Evolutionary conservation across 2,113 vertebrate species (phyloP), one percentile per base, ranked within the genome.

Genomic region (Crotalus viridis): DNA sequence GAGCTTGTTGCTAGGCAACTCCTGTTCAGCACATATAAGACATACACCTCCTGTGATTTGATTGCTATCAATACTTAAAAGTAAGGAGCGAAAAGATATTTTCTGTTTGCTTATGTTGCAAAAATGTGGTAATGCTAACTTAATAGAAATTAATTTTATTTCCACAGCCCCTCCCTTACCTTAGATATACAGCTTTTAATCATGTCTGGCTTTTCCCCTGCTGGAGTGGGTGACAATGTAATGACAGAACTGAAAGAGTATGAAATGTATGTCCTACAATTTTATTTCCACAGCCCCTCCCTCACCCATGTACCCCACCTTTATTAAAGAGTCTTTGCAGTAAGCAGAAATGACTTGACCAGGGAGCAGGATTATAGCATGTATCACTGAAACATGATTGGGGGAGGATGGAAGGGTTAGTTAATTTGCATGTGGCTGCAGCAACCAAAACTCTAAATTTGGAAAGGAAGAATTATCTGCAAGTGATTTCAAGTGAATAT

Each of bases 1-100:
- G 95, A 96, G 95, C 57, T 92, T 96, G 98, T 98, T 98, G 97
- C 98, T 96, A 97, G 89, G 98, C 98, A 99, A 98, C 97, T 48
- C 94, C 90, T 90, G 87, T 91, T 91, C 89, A 85, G 87, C 74
- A 94, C 92, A 81, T 43, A 93, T 96, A 95, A 96, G 96, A 94
- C 10, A 91, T 89, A 48, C 0, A 88, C 52, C 96, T 96, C 33
- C 89, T 93, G 10, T 87, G 33, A 94, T 93, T 96, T 94, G 93
- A 93, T 43, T 56, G 86, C 0, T 57, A 85, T 90, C 15, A 39
- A 15, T 88, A 92, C 7, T 6, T 88, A 48, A 89, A 74, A 61
- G 46, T 56, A 52, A 94, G 39, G 26, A 88, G 12, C 8, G 85
- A 4, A 1, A 0, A 90, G 64, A 15, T 3, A 28, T 90, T 46